These are phyloP conservation scores for Catamblyrhynchus diadema DNA, from an alignment of 2,797 vertebrate genomes.

Conservation along the genomic window DNA sequence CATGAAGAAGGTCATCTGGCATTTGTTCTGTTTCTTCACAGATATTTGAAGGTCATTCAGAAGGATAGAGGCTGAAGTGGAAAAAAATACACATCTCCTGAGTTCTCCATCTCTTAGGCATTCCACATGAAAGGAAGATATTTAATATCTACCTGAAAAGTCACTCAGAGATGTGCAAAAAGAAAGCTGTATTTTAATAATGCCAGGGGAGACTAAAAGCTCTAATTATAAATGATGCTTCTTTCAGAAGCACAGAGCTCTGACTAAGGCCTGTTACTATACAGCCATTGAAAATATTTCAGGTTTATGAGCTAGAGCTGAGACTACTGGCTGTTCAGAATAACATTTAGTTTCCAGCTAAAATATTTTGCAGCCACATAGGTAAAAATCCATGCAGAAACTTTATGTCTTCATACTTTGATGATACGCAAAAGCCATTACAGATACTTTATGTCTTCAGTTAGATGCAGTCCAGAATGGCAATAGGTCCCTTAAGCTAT, in stretches of 20 bases:
- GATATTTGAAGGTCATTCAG: background rate
- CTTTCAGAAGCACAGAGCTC: background rate
- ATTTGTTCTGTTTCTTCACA: background rate
- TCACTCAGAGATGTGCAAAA: background rate
- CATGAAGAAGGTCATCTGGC: background rate
- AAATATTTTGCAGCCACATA: constrained; percentile 14
- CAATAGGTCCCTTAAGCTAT: constrained; percentile 49
- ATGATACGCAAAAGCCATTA: background rate
- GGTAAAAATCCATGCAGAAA: constrained; percentile 28
- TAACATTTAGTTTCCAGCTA: constrained; percentile 58
- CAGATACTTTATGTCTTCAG: constrained; percentile 43
- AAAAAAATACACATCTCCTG: background rate
- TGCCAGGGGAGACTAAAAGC: background rate
- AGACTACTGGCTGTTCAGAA: constrained; percentile 42
- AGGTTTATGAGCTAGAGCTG: constrained; percentile 48
- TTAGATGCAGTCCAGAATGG: constrained; percentile 22
- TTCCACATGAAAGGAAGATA: background rate
- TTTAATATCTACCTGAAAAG: background rate
- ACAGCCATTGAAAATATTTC: constrained; percentile 21
- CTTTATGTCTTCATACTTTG: constrained; percentile 39
- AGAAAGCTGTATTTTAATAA: background rate
- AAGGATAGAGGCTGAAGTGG: background rate
- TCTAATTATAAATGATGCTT: constrained; percentile 9
- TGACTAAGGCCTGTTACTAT: background rate
- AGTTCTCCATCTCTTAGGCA: background rate